These are phyloP conservation scores for Hemicentrotus pulcherrimus DNA, from an alignment of 35 echinoderm and acorn worm genomes.

Conservation along the genomic window DNA sequence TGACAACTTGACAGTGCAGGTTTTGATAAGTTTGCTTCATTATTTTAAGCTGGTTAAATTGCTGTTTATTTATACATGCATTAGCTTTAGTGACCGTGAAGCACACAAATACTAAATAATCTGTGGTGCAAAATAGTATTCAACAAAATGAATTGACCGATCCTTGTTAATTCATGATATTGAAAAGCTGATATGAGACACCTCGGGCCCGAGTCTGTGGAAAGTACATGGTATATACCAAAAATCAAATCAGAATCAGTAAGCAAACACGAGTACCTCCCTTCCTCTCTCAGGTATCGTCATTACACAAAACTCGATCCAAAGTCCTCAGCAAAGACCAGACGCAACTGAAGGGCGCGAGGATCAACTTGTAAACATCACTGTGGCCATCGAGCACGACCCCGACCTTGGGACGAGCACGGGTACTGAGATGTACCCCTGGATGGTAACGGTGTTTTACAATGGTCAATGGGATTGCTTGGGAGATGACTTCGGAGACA, in stretches of 20 bases:
- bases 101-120: too few species aligned
- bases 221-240: neutral
- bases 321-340: neutral
- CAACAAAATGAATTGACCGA: too few species aligned
- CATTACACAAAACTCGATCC: neutral
- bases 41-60: too few species aligned
- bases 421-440: neutral
- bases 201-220: too few species aligned
- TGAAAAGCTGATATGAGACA: too few species aligned
- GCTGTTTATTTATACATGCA: too few species aligned
- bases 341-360: neutral
- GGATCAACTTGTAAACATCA: neutral
- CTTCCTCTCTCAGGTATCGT: conserved; percentile 29
- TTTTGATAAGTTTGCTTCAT: too few species aligned
- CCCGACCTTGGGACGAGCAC: neutral
- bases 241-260: neutral
- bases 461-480: neutral
- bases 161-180: too few species aligned
- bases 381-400: neutral
- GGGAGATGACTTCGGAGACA: neutral
- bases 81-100: too few species aligned
- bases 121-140: too few species aligned
- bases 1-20: too few species aligned
- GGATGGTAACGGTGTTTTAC: neutral
- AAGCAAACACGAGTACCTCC: neutral